Percentiles rank a stretch among this genome's conserved stretches.
These are phyloP conservation scores for Drosophila glabriapex DNA, from an alignment of 2,888 invertebrate genomes.

Conservation along the genomic window DNA sequence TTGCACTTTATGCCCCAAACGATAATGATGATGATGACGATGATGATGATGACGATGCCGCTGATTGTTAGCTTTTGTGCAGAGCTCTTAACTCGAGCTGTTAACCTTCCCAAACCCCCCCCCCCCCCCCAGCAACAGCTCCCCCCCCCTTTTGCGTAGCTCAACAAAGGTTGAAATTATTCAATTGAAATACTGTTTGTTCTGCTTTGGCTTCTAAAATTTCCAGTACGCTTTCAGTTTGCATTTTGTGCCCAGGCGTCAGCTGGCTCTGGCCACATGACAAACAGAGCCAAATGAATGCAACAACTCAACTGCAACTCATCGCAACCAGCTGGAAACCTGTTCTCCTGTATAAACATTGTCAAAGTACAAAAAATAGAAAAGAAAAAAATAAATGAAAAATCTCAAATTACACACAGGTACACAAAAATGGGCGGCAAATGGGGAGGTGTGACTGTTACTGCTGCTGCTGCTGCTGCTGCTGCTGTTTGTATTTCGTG, in stretches of 20 bases:
- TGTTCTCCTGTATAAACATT: conserved; percentile 64
- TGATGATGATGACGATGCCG: conserved; percentile 25
- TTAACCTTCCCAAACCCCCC: too few relatives aligned
- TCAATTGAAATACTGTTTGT: conserved; percentile 74
- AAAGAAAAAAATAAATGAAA: conserved; percentile 14
- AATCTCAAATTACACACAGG: conserved; percentile 46
- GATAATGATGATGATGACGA: conserved; percentile 9
- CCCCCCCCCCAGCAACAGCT: too few relatives aligned
- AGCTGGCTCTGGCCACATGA: conserved; percentile 55
- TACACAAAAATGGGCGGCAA: conserved; percentile 28
- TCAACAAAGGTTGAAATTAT: conserved; percentile 54
- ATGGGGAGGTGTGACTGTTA: conserved; percentile 2
- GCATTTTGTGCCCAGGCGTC: conserved; percentile 52
- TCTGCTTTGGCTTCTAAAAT: conserved; percentile 48
- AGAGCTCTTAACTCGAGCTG: background rate
- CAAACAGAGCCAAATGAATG: conserved; percentile 51
- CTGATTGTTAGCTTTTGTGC: conserved; percentile 45
- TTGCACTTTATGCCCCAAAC: conserved; percentile 53
- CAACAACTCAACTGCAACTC: conserved; percentile 26
- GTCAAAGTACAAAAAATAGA: conserved; percentile 54
- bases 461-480: conserved; percentile 8
- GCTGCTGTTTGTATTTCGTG: conserved; percentile 66
- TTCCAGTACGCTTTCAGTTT: conserved; percentile 31
- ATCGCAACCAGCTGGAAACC: conserved; percentile 44
- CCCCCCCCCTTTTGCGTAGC: background rate